Conservation (phyloP, 2,888 invertebrate species). For the Tanaodytes sp. region DNA sequence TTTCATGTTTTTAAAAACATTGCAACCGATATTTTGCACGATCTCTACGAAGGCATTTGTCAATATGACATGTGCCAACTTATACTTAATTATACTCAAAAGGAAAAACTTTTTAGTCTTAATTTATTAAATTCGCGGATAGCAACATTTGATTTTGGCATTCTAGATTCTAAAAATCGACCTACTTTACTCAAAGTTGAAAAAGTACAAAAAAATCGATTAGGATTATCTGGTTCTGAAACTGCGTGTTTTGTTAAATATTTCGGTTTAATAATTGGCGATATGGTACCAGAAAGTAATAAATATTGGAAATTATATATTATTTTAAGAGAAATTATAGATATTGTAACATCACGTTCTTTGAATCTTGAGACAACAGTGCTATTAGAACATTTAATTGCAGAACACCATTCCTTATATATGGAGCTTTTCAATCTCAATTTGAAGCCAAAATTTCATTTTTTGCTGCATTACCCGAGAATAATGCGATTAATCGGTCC, state of each 20-base stretch:
- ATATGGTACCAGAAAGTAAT: background rate
- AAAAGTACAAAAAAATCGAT: too few relatives aligned
- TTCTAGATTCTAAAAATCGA: too few relatives aligned
- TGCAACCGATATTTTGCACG: too few relatives aligned
- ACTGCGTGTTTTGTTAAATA: background rate
- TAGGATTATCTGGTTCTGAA: too few relatives aligned
- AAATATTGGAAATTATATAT: background rate
- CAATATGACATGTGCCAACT: too few relatives aligned
- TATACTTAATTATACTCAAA: too few relatives aligned
- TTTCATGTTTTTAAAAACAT: too few relatives aligned
- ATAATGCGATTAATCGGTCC: slow-evolving; percentile 37
- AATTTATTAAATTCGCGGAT: too few relatives aligned
- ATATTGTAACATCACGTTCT: background rate
- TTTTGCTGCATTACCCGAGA: slow-evolving; percentile 43
- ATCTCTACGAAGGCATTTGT: too few relatives aligned
- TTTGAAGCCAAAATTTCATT: slow-evolving; percentile 39
- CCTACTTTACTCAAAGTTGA: too few relatives aligned
- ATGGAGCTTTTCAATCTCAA: background rate
- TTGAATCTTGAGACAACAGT: background rate
- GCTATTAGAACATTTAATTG: background rate
- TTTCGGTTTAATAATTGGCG: background rate
- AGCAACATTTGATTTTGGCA: too few relatives aligned
- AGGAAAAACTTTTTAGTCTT: too few relatives aligned
- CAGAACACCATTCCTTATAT: background rate
- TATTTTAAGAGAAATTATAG: background rate